phyloP scores from a whole-genome alignment of 2,888 invertebrate genomes.

The Agonopterix alstromeriana region DNA sequence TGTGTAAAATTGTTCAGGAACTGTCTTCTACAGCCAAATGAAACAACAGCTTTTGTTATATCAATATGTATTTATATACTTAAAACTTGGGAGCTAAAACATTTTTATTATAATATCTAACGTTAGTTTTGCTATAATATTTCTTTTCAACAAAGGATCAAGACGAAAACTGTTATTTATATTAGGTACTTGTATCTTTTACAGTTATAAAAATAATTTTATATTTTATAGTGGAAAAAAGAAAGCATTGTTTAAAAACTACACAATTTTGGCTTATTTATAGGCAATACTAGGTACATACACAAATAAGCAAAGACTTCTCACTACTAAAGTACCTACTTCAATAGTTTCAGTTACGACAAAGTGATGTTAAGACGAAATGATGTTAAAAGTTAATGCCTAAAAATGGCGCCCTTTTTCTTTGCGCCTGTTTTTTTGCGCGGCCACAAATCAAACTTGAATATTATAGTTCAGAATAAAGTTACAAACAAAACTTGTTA shows the following conservation, averaged over 20 bases:
- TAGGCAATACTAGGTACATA: conserved; percentile 2
- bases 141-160: conserved; percentile 47
- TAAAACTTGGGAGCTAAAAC: conserved; percentile 70
- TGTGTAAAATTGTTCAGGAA: too few species aligned
- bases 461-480: too few species aligned
- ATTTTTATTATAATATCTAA: conserved; percentile 57
- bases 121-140: conserved; percentile 34
- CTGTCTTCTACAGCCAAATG: background rate
- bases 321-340: too few species aligned
- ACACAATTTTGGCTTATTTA: conserved; percentile 23
- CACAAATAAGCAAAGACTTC: too few species aligned
- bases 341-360: too few species aligned
- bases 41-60: conserved; percentile 25
- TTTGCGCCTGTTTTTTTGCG: too few species aligned
- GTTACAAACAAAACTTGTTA: too few species aligned
- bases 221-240: conserved; percentile 36
- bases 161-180: conserved; percentile 22
- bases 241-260: conserved; percentile 25
- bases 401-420: too few species aligned
- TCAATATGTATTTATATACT: conserved; percentile 52
- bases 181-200: conserved; percentile 26
- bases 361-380: too few species aligned
- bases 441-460: too few species aligned
- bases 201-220: conserved; percentile 64
- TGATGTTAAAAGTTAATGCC: too few species aligned